Evolutionary conservation across 2,888 invertebrate species (phyloP).

Genomic region (Pimpla rufipes): DNA sequence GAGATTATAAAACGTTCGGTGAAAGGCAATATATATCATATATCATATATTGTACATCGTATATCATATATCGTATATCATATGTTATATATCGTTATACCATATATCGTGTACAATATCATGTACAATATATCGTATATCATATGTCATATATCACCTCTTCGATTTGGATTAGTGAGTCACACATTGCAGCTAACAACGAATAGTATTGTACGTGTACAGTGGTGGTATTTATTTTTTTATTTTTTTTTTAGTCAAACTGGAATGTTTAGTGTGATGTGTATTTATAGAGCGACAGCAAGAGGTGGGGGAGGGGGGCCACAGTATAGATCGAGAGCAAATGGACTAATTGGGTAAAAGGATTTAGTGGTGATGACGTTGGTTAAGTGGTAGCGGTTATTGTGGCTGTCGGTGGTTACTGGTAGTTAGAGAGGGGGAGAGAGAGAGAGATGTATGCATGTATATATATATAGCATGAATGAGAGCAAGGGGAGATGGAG

Average conservation of each 20-base stretch:
- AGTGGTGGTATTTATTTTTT: slow-evolving; percentile 28
- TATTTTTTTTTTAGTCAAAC: slow-evolving; percentile 26
- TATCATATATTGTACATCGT: slow-evolving; percentile 52
- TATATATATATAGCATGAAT: slow-evolving; percentile 45
- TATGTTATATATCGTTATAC: slow-evolving; percentile 51
- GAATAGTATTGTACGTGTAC: slow-evolving; percentile 62
- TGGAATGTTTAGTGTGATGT: slow-evolving; percentile 11
- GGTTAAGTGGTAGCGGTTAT: slow-evolving; percentile 46
- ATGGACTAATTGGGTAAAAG: slow-evolving; percentile 56
- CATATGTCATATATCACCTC: slow-evolving; percentile 62
- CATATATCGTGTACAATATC: slow-evolving; percentile 63
- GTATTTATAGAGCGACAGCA: slow-evolving; percentile 47
- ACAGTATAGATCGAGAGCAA: slow-evolving; percentile 47
- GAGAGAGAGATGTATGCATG: slow-evolving; percentile 62
- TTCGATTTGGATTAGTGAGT: slow-evolving; percentile 64
- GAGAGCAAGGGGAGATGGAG: slow-evolving; percentile 39
- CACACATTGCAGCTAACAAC: slow-evolving; percentile 69
- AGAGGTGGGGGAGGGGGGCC: slow-evolving; percentile 38
- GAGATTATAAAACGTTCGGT: slow-evolving; percentile 40
- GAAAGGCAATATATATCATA: slow-evolving; percentile 10
- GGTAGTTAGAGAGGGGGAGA: slow-evolving; percentile 44
- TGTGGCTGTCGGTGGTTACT: slow-evolving; percentile 50
- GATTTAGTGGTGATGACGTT: slow-evolving; percentile 53
- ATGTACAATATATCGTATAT: slow-evolving; percentile 58
- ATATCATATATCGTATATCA: slow-evolving; percentile 63